Base-by-base conservation (phyloP, 35 echinoderm and acorn worm species). In the Lytechinus pictus region DNA sequence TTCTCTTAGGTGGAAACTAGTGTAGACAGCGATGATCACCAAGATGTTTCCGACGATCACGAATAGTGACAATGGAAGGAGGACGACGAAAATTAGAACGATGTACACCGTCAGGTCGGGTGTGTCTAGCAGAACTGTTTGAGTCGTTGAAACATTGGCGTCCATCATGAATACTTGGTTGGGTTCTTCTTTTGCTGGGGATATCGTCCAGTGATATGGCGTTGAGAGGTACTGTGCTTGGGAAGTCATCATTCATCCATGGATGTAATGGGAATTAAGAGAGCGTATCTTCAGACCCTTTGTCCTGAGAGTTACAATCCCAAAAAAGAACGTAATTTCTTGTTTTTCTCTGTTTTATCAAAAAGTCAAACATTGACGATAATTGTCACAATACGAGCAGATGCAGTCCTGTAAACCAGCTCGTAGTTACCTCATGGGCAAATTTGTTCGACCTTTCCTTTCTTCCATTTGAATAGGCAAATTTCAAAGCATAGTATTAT, bases 21-120 rank as follows among this genome's bases (percentile, higher is more conserved):
- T 89, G 87, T 53, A 53, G 87, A 89, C 87, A 53, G 87, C 87
- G 87, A 89, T 27, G 87, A 89, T 89, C 87, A 89, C 87, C 28
- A 89, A n/a, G 24, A 27, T 53, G 52, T 89, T 89, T 89, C 87
- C 87, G 87, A 89, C 13, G 28, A 89, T 89, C 10, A 89, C 52
- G 52, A 89, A 89, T n/a, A 89, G 21, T 9, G 87, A 89, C 28
- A 89, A 19, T 5, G 87, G 87, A 53, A 89, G 28, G 5, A 89
- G 87, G 10, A 89, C 28, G 28, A 89, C 87, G 28, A 89, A 33
- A 10, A 89, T 89, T 10, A 89, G 24, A 89, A 89, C 52, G 8
- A 53, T 8, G 52, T 12, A 89, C 9, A 52, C 7, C 52, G 87
- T 89, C 0, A 89, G 87, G 52, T 89, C 87, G 52, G 61, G 19